These are phyloP conservation scores for Nipponia nippon DNA, from an alignment of 2,113 vertebrate species.

Conservation along the genomic window DNA sequence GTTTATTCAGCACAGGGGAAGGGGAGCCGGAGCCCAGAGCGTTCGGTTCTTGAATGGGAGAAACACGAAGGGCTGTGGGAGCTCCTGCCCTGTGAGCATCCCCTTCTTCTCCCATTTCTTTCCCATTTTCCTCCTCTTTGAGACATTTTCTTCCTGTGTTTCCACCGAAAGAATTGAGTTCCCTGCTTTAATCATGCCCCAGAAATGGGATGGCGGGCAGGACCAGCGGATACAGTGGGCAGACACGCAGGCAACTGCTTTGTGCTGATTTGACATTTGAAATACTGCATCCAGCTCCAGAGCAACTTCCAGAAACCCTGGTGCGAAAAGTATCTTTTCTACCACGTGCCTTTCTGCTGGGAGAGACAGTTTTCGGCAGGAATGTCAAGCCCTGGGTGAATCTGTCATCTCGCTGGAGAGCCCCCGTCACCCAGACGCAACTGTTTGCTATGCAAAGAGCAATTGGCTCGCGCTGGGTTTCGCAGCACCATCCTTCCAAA, in stretches of 20 bases:
- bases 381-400: background rate
- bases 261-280: background rate
- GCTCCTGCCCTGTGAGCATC: background rate
- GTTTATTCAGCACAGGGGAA: background rate
- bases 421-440: fast-evolving
- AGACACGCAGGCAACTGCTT: fast-evolving
- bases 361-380: background rate
- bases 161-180: background rate
- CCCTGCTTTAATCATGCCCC: background rate
- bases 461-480: fast-evolving
- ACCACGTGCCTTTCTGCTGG: background rate
- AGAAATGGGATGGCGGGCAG: background rate
- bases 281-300: background rate
- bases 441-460: fast-evolving
- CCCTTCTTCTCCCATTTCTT: background rate
- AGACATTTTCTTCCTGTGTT: background rate
- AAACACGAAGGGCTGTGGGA: fast-evolving
- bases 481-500: background rate
- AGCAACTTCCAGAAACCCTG: background rate
- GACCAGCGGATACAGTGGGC: fast-evolving
- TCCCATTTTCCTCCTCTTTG: background rate
- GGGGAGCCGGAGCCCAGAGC: fast-evolving
- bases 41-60: background rate
- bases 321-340: background rate
- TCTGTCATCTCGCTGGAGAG: fast-evolving